Conservation (phyloP, 2,113 vertebrate species). For the Eretmochelys imbricata region DNA sequence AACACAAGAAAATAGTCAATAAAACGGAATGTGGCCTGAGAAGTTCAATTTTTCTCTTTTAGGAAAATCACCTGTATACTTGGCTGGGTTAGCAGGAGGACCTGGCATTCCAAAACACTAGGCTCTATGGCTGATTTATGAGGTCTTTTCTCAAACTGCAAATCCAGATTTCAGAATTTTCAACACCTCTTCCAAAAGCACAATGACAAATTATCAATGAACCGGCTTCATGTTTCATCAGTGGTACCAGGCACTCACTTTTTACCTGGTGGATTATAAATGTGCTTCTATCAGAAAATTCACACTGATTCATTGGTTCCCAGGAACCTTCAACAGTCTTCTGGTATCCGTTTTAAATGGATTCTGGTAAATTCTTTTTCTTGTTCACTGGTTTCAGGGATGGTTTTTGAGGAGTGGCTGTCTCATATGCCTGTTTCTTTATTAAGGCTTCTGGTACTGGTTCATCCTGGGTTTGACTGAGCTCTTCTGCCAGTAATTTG, state of each 20-base stretch:
- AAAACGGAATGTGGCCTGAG: not conserved
- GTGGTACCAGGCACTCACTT: accelerated
- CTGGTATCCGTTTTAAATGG: not conserved
- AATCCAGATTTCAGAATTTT: not conserved
- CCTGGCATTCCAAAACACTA: not conserved
- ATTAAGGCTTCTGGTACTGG: not conserved
- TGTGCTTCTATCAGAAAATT: not conserved
- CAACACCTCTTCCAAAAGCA: not conserved
- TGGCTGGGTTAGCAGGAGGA: not conserved
- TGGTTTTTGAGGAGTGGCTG: not conserved
- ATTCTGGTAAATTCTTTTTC: not conserved
- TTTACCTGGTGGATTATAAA: not conserved
- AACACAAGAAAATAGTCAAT: not conserved
- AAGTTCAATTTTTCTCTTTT: not conserved
- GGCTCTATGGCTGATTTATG: accelerated
- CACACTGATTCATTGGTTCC: not conserved
- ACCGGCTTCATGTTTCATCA: not conserved
- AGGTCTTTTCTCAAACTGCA: not conserved
- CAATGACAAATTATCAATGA: not conserved
- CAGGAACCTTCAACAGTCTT: not conserved
- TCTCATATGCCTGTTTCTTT: not conserved
- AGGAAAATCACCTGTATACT: no score
- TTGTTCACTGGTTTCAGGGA: not conserved
- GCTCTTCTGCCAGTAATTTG: not conserved
- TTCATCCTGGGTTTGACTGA: not conserved